Percentiles rank a stretch among this genome's conserved stretches.
These are phyloP conservation scores for Eclectus roratus DNA, from an alignment of 2,113 vertebrate genomes.

Conservation along the genomic window DNA sequence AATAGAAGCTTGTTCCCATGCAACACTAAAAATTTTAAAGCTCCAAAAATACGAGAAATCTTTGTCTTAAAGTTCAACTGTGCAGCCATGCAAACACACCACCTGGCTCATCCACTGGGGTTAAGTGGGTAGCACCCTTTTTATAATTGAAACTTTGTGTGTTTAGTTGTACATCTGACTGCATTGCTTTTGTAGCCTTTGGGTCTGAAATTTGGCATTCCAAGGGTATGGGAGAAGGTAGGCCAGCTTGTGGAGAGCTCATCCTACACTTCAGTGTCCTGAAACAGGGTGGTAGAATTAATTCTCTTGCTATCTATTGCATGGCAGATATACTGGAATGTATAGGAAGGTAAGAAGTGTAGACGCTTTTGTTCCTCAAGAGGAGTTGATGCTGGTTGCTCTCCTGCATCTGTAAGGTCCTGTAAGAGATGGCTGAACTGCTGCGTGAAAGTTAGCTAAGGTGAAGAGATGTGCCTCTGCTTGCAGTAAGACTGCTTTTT, in stretches of 20 bases:
- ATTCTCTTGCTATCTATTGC: not conserved
- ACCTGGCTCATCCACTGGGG: not conserved
- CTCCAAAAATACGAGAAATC: not conserved
- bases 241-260: not conserved
- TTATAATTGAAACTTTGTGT: not conserved
- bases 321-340: not conserved
- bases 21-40: not conserved
- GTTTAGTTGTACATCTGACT: not conserved
- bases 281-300: not conserved
- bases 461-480: not conserved
- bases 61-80: not conserved
- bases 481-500: not conserved
- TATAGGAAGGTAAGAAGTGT: not conserved
- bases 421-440: not conserved
- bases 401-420: not conserved
- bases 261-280: not conserved
- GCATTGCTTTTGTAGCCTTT: not conserved
- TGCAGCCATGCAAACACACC: not conserved
- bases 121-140: not conserved
- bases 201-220: not conserved
- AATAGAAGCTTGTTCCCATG: not conserved
- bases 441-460: not conserved
- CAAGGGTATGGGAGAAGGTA: not conserved
- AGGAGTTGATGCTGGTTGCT: not conserved
- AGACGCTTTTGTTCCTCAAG: not conserved